phyloP scores from a whole-genome alignment of 1,140 invertebrate species.

The Scaptomyza pallida region DNA sequence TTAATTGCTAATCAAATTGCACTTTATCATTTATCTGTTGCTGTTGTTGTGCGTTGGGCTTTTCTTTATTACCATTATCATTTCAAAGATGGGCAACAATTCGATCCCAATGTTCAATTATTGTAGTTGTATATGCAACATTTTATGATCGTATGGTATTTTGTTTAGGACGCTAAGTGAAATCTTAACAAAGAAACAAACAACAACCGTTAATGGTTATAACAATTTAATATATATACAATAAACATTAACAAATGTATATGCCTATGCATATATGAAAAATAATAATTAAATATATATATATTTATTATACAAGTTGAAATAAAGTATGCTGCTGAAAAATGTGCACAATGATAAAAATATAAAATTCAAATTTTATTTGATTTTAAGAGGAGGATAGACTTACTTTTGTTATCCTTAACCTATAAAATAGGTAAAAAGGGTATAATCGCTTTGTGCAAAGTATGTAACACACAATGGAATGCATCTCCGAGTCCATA shows the following conservation, averaged over 20 bases:
- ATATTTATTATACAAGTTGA: slow-evolving; percentile 54
- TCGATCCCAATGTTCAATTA: slow-evolving; percentile 59
- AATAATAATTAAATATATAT: slow-evolving; percentile 23
- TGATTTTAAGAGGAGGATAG: background rate
- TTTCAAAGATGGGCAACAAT: no score
- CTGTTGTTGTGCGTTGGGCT: no score
- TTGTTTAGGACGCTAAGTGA: slow-evolving; percentile 65
- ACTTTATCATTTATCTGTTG: no score
- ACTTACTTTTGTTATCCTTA: no score
- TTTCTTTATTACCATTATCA: no score
- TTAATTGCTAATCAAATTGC: slow-evolving; percentile 3
- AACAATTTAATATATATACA: slow-evolving; percentile 25
- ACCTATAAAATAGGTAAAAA: no score
- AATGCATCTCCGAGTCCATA: no score
- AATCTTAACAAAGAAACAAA: slow-evolving; percentile 3
- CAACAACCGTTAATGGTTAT: background rate
- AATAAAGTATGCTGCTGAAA: slow-evolving; percentile 54
- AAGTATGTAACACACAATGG: no score
- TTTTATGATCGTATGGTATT: slow-evolving; percentile 41
- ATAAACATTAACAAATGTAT: slow-evolving; percentile 16
- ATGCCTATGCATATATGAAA: slow-evolving; percentile 2
- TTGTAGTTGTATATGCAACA: no score
- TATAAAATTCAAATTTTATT: background rate
- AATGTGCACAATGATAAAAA: slow-evolving; percentile 42
- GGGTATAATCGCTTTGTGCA: no score